Evolutionary conservation across 2,888 invertebrate genomes (phyloP), one percentile per base, ranked within the genome.

Genomic region (Schizaphis graminum): DNA sequence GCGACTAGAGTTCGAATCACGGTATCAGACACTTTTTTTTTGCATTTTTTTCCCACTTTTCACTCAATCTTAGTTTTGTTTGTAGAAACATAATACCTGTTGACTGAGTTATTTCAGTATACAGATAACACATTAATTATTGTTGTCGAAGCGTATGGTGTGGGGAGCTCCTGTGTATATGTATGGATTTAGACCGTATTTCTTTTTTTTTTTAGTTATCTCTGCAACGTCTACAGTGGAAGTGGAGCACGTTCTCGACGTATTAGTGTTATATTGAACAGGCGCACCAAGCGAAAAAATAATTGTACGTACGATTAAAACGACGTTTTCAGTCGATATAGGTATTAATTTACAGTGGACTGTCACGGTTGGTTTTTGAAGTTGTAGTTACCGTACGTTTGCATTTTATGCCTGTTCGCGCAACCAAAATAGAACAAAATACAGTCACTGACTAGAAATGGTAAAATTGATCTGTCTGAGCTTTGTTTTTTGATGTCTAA

Each of bases 401-500:
- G 56, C 16, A 56, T 56, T 56, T 56, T 56, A 56, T 56, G 56
- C 56, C 56, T 56, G 16, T 56, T 56, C 56, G 21, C 16, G 3
- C 56, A 56, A 56, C 56, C 56, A 56, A 56, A 56, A 21, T 56
- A 56, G 56, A 56, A 21, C 56, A 56, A 56, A 56, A 56, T 56
- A 56, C 56, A n/a, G n/a, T 77, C n/a, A 77, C 35, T n/a, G 67
- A 67, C 67, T 67, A 67, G 67, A 67, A 67, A n/a, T 67, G n/a
- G n/a, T n/a, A 67, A 67, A 67, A 67, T n/a, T 67, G 67, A 67
- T n/a, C n/a, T 67, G 67, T 67, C n/a, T n/a, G 67, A 67, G n/a
- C 67, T 67, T 67, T 67, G n/a, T 77, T 77, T 77, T 67, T 67
- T 67, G 67, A 67, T 67, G 67, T 67, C 87, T 87, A 49, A 87